Base-by-base conservation (phyloP, 2,888 invertebrate species). In the Phragmatobia fuliginosa region DNA sequence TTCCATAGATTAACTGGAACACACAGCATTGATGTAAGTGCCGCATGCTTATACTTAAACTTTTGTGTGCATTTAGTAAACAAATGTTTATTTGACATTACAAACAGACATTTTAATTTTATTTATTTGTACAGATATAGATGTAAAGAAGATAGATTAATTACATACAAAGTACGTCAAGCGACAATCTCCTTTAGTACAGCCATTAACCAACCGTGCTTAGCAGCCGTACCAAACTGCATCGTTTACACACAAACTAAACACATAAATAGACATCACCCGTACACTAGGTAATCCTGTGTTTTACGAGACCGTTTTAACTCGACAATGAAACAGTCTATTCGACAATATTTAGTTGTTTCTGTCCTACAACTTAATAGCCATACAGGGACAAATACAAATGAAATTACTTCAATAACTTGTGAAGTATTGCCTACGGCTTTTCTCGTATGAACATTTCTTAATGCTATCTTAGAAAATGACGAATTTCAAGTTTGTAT, bases 281-380 rank as follows among this genome's bases (percentile, higher is more conserved):
- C 56, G 31, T 32, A 38, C 31, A 67, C 31, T 62, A 56, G 38
- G 38, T 62, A 67, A 62, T 52, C 62, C 52, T 36, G 52, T 36
- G 28, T 38, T 67, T 67, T 67, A 62, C 52, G 67, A 45, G 66
- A 59, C 32, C 11, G 18, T 66, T 66, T 14, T 28, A 66, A 49
- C 66, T 58, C 18, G 52, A 4, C n/a, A n/a, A 6, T 25, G 25
- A 52, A 25, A 25, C 28, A 38, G 38, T 38, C 62, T 62, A 38
- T 38, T 38, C 28, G 41, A 62, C 18, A 21, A 62, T 62, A 62
- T 41, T 62, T 41, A 41, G 38, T 62, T 62, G 41, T 62, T 2
- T 31, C 28, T 28, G 41, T 41, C 38, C 28, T 10, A 28, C 36
- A n/a, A 32, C 25, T 62, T 38, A 25, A 38, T 38, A 28, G 10